Base-by-base conservation (phyloP, 2,888 invertebrate species). In the Deilephila elpenor region DNA sequence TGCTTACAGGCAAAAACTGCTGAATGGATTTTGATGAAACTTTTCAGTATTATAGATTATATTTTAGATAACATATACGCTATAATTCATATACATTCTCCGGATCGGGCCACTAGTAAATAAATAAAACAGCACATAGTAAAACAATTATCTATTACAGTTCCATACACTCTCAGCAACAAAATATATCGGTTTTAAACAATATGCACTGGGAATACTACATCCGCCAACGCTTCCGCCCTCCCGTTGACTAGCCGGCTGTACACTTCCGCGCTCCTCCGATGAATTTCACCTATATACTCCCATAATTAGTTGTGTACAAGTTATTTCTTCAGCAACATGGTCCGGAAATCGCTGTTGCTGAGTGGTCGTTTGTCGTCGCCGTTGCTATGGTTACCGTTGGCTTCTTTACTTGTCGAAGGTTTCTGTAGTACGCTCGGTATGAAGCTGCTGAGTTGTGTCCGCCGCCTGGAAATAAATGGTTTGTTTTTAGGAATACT, bases 261-360 rank as follows among this genome's bases (percentile, higher is more conserved):
- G 44, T 14, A 11, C 44, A 44, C 11, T 59, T 25, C 59, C 59
- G 59, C 59, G 59, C 70, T 44, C 44, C 44, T 44, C 44, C 44
- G 44, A 44, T 59, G 74, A 67, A 70, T 3, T 72, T 32, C 37
- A 37, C 53, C 34, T 29, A 51, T 64, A 37, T 61, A 71, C 37
- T 73, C 59, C 19, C 62, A 64, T 53, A 37, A 29, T 70, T 32
- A 25, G 25, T 25, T 51, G 19, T 70, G 32, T 56, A 56, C 51
- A 56, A 76, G 60, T 80, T 88, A 86, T 79, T 91, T 87, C 73
- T 90, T 87, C 70, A 96, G 91, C 75, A 96, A 88, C 91, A 96
- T 87, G 77, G 88, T 93, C 81, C 95, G 91, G 78, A 96, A 96
- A 84, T 96, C 96, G 73, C 88, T 91, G 86, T 96, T 96, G 79